Base-by-base conservation (phyloP, 2,888 invertebrate genomes). In the Synergus gifuensis region DNA sequence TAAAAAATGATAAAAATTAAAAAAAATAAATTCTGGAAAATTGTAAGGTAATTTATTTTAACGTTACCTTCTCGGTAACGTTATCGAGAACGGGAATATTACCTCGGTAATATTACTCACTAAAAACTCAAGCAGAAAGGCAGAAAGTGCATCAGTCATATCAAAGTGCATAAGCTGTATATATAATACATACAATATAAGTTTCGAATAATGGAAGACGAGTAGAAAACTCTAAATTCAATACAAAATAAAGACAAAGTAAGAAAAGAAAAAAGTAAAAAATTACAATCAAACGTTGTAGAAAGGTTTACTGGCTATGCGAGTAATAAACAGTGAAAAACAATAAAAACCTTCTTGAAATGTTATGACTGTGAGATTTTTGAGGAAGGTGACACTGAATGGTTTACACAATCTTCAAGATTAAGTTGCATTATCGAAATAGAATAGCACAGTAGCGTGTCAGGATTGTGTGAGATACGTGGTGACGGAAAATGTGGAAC, bases 401-500 rank as follows among this genome's bases (percentile, higher is more conserved):
- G n/a, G n/a, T 54, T 54, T 54, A 54, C 54, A 54, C 54, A 54
- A n/a, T 8, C n/a, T 54, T 2, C 8, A 54, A 54, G 54, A 16
- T 54, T 54, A 54, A 54, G 54, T 54, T 54, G 9, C 54, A n/a
- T 2, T 54, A n/a, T n/a, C 54, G n/a, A n/a, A n/a, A 54, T n/a
- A 54, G 14, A n/a, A 54, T 54, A 54, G 54, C n/a, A 54, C 54
- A 54, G 8, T 54, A 54, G n/a, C 16, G 16, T 7, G 36, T 36
- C 0, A 36, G 5, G 36, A 36, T 36, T 36, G 5, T 28, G 36
- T 49, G 49, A 54, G 8, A 54, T 7, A n/a, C 73, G 44, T n/a
- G 22, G n/a, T 44, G n/a, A 22, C 46, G n/a, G 58, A 84, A 79
- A 79, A 89, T 89, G 89, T 87, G 87, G 81, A 79, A 87, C 62